Evolutionary conservation across 1,140 invertebrate species (phyloP), one percentile per base, ranked within the genome.

Genomic region (Meloidogyne chitwoodi): DNA sequence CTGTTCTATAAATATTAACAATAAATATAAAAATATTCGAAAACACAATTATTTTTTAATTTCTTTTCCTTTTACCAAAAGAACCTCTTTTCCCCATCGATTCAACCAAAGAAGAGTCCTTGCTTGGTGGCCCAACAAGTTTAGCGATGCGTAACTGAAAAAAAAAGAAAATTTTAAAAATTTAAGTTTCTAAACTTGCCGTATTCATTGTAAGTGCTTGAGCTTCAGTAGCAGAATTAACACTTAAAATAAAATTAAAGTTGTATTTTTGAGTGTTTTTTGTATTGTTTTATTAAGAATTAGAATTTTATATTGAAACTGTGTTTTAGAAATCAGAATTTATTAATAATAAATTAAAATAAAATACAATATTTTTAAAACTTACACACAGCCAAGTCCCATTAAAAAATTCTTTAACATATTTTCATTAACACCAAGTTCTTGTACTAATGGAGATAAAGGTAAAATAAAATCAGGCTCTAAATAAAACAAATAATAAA

Each of bases 171-270:
- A 10, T 6, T 44, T 56, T 6, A 56, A 56, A 56, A 16, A 6
- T 56, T n/a, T n/a, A 41, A 14, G 6, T 56, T 22, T n/a, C n/a
- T 56, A 56, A 56, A 22, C 68, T 22, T 22, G 61, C 68, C 68
- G 68, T 70, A 61, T 70, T 70, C 31, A 70, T 26, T 22, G 38
- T 19, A 70, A 70, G 68, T 44, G 68, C 68, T n/a, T 70, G 68
- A 6, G 68, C 38, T 48, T 70, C 68, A 41, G 44, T 70, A 19
- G 68, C 29, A 10, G 48, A 56, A 56, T 19, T n/a, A 56, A 70
- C 38, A 61, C 68, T 70, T 8, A 70, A 44, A 41, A 34, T 68
- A 22, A 19, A 69, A 69, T 26, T 34, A 24, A 44, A 68, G n/a
- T n/a, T n/a, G n/a, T n/a, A n/a, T n/a, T n/a, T n/a, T n/a, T n/a